A percentile compares a stretch with the other conserved stretches of the same genome.
These are phyloP conservation scores for Hemicordylus capensis DNA, from an alignment of 2,113 vertebrate genomes.

Conservation along the genomic window DNA sequence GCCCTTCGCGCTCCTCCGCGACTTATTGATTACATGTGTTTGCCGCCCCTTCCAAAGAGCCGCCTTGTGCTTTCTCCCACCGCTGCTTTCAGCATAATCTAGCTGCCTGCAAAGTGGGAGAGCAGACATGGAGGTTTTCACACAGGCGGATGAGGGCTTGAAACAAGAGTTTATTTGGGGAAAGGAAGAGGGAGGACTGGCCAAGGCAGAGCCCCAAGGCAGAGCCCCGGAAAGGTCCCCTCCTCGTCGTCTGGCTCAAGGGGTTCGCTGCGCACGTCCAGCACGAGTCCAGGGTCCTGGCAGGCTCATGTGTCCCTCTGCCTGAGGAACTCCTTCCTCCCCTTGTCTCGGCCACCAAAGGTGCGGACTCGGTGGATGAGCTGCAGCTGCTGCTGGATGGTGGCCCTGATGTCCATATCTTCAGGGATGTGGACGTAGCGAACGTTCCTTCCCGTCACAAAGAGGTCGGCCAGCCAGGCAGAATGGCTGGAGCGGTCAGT, in stretches of 20 bases:
- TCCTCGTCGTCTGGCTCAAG: neutral
- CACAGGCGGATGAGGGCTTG: neutral
- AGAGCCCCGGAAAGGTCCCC: rapidly evolving
- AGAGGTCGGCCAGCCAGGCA: conserved; percentile 84
- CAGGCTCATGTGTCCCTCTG: conserved; percentile 56
- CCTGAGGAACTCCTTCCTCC: conserved; percentile 84
- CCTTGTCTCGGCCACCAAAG: conserved; percentile 78
- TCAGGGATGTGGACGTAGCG: conserved; percentile 95
- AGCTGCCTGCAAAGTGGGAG: too few species aligned
- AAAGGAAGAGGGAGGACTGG: neutral
- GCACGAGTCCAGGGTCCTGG: too few species aligned
- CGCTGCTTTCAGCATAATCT: too few species aligned
- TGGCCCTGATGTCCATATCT: conserved; percentile 85
- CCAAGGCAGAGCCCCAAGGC: neutral
- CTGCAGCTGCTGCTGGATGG: conserved; percentile 86
- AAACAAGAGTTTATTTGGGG: neutral
- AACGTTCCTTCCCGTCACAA: conserved; percentile 90
- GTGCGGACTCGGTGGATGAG: conserved; percentile 86
- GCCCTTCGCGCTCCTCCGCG: too few species aligned
- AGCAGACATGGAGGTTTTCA: neutral
- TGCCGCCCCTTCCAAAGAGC: too few species aligned
- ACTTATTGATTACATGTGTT: too few species aligned
- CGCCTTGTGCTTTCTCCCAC: too few species aligned
- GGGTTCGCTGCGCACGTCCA: neutral
- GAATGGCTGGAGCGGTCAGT: conserved; percentile 78